Percentiles rank a stretch among this genome's conserved stretches.
Evolutionary conservation across 2,113 vertebrate species (phyloP).

Genomic region (Engraulis encrasicolus): DNA sequence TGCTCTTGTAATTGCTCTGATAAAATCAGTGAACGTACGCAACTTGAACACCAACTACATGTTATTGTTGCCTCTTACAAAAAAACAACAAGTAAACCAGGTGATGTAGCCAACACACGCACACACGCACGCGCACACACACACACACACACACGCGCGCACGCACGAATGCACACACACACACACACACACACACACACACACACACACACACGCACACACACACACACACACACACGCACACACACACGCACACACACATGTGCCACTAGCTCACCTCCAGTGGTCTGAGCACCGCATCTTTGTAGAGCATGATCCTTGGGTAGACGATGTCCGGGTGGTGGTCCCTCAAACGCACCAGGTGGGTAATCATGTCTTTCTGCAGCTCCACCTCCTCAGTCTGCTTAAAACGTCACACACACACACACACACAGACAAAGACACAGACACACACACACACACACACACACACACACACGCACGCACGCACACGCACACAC

Average conservation of each 20-base stretch:
- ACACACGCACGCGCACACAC: too few relatives aligned
- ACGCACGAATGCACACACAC: too few relatives aligned
- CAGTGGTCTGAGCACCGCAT: slow-evolving; percentile 78
- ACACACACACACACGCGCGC: too few relatives aligned
- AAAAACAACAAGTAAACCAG: too few relatives aligned
- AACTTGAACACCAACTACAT: too few relatives aligned
- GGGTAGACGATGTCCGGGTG: slow-evolving; percentile 69
- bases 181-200: too few relatives aligned
- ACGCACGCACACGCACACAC: not conserved
- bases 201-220: too few relatives aligned
- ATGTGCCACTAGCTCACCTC: slow-evolving; percentile 72
- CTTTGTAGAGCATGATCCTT: slow-evolving; percentile 77
- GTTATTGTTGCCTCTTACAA: too few relatives aligned
- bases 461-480: not conserved
- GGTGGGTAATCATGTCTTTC: slow-evolving; percentile 64
- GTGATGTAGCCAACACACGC: too few relatives aligned
- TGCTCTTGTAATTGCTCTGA: too few relatives aligned
- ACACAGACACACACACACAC: not conserved
- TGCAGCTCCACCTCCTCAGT: slow-evolving; percentile 51
- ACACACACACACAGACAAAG: not conserved
- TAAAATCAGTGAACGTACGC: too few relatives aligned
- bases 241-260: not conserved
- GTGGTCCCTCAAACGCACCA: slow-evolving; percentile 84
- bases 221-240: too few relatives aligned
- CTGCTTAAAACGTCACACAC: slow-evolving; percentile 52